Evolutionary conservation across 2,888 invertebrate genomes (phyloP), one percentile per base, ranked within the genome.

Genomic region (Lasioglossum oenotherae): DNA sequence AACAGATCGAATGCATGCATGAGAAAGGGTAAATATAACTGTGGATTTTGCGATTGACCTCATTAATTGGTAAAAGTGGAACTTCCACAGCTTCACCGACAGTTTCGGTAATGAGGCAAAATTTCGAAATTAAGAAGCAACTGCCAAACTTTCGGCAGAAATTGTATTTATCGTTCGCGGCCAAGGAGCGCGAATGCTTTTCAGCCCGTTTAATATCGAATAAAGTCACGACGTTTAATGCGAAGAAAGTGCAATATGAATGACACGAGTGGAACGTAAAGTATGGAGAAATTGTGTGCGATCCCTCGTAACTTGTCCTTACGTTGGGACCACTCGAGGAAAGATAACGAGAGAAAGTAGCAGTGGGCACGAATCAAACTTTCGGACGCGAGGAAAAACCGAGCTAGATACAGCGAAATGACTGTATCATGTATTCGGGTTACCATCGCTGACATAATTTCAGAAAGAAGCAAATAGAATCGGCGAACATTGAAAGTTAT

Each of bases 251-350:
- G 27, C 27, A 31, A 31, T 64, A 64, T 64, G 64, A 64, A 31
- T 64, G 64, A 64, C 31, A 64, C 31, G 64, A 64, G 31, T 31
- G 31, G 16, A 64, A 27, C 31, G 64, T 31, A 64, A 60, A 60
- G 60, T 60, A 60, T 27, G 60, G 60, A 27, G 64, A 64, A 64
- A 64, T 64, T 64, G 64, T 64, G 64, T 27, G 31, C 64, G 64
- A 64, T 64, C 27, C 64, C 31, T 64, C 64, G 64, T n/a, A n/a
- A 27, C 19, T 31, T 23, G 27, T 31, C 64, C 64, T 31, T 19
- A 16, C 31, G 16, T 31, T 31, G 31, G 64, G 64, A 27, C 31
- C 64, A 27, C 31, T 31, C 8, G 31, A 64, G 64, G 31, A 31
- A 64, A 64, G 64, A 64, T 64, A 64, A 64, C 31, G 64, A 64